These are phyloP conservation scores for Emydoidea blandingii DNA, from an alignment of 2,797 vertebrate species.

Conservation along the genomic window DNA sequence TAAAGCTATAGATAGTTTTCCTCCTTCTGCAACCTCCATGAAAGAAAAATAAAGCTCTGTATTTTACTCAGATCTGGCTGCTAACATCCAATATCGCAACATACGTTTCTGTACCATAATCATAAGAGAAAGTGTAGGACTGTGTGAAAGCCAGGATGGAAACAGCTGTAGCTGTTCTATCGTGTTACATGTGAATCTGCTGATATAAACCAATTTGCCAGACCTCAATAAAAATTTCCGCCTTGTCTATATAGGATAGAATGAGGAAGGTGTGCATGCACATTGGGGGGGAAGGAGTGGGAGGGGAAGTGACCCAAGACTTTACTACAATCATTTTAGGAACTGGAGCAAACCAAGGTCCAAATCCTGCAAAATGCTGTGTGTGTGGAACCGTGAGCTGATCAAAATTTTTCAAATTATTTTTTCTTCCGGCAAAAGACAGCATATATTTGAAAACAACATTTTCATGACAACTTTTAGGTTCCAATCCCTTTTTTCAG, in stretches of 20 bases:
- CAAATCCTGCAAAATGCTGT: background rate
- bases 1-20: conserved; percentile 16
- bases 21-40: background rate
- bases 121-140: background rate
- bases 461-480: background rate
- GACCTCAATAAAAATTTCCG: background rate
- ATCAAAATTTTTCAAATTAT: background rate
- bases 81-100: conserved; percentile 16
- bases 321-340: background rate
- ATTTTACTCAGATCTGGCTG: background rate
- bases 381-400: background rate
- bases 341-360: background rate
- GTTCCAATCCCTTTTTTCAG: background rate
- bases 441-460: background rate
- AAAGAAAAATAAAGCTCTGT: background rate
- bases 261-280: conserved; percentile 36
- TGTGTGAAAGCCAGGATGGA: conserved; percentile 30
- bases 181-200: conserved; percentile 46
- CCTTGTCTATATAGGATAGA: background rate
- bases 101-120: conserved; percentile 10
- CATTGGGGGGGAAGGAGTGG: accelerated
- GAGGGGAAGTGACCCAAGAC: background rate
- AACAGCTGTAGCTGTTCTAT: conserved; percentile 61
- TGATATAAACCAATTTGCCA: background rate
- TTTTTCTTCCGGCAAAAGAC: background rate